Evolutionary conservation across 2,113 vertebrate genomes (phyloP), one percentile per base, ranked within the genome.

Genomic region (Lichenostomus cassidix): DNA sequence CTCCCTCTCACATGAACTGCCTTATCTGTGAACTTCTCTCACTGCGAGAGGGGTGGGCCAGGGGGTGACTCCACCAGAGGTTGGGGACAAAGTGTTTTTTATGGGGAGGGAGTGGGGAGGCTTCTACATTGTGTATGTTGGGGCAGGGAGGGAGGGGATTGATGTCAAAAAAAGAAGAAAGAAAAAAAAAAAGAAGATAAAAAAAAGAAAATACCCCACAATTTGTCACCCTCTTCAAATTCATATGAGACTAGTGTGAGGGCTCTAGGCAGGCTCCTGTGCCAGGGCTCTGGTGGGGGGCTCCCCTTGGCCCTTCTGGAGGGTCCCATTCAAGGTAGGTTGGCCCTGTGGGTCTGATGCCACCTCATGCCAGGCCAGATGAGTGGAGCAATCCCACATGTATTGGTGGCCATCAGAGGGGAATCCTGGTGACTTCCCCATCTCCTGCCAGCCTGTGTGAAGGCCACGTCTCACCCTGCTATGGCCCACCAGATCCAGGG

Each of bases 11-110:
- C 96, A 94, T 49, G 76, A 97, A 96, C 98, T 98, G 97, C 98
- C 98, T 98, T 98, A 98, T 94, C 90, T 95, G 95, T 97, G 96
- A 97, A 96, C 91, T 97, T 97, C 94, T 90, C 94, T 94, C 92
- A 55, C 92, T 96, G 84, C 15, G 42, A 92, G 95, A 95, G 91
- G 89, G 87, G 93, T 87, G 93, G 95, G 89, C 39, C 13, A 0
- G 86, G 92, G 63, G 49, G 59, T 10, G 29, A 78, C 94, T 89
- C 91, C 93, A 90, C 69, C 93, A 73, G 71, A 94, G 62, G 50
- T 16, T 77, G 77, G 88, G 67, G 87, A 68, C 18, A 9, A 92
- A 68, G 27, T 13, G 4, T 95, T 96, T 94, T 93, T 95, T 87
- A 52, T 7, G n/a, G 87, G 95, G 87, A 80, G 93, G 92, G 94